phyloP scores from a whole-genome alignment of 2,888 invertebrate genomes.

The Acrobasis consociella region DNA sequence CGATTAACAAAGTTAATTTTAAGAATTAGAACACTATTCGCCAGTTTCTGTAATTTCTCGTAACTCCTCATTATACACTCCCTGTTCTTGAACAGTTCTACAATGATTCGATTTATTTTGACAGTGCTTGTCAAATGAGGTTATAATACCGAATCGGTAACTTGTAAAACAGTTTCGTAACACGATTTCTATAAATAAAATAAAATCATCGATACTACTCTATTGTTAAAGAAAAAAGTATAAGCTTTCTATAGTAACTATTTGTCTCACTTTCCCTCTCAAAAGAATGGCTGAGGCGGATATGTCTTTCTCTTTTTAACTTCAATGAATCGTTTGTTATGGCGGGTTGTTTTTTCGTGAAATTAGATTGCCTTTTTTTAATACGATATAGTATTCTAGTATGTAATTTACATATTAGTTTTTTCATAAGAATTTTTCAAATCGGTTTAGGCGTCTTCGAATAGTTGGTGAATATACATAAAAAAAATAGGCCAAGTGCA shows the following conservation, averaged over 20 bases:
- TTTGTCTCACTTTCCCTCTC: conserved; percentile 33
- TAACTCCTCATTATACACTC: no score
- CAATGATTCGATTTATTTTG: not conserved
- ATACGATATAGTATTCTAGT: not conserved
- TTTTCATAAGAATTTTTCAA: no score
- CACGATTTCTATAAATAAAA: conserved; percentile 33
- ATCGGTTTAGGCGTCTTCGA: no score
- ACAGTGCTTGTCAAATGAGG: conserved; percentile 5
- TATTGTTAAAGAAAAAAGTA: conserved; percentile 30
- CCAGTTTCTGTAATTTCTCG: no score
- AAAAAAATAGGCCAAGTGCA: no score
- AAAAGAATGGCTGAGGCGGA: conserved; percentile 3
- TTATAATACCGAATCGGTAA: conserved; percentile 13
- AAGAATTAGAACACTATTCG: no score
- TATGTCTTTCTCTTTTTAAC: conserved; percentile 28
- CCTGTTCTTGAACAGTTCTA: no score
- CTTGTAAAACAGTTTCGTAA: conserved; percentile 18
- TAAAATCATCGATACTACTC: conserved; percentile 27
- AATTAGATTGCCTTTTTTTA: not conserved
- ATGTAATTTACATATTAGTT: no score
- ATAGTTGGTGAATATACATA: no score
- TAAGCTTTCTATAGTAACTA: conserved; percentile 30
- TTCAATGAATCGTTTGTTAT: conserved; percentile 4
- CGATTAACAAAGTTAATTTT: no score
- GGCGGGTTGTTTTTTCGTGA: not conserved